Evolutionary conservation across 2,888 invertebrate genomes (phyloP), one percentile per base, ranked within the genome.

Genomic region (Podabrus alpinus): DNA sequence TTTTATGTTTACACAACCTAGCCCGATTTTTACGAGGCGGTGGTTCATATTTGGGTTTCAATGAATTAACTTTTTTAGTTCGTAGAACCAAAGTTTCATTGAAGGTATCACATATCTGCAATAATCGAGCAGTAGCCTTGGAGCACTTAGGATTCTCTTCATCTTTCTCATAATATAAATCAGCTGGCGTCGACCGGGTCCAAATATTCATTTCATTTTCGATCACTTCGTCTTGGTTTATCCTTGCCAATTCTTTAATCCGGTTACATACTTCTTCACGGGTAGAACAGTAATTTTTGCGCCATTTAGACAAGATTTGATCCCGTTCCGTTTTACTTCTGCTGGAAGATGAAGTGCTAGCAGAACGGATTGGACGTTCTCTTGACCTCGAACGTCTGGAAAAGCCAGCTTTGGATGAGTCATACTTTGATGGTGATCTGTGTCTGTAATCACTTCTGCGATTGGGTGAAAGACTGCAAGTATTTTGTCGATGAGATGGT

Each of bases 111-210:
- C 96, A 95, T 0, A 97, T 85, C 71, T 92, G 91, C 61, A 90
- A 88, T 66, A 97, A 88, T 80, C 93, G 93, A 1, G 88, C 84
- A 0, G 96, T 95, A 21, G 93, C 94, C 80, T 89, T 89, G 77
- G 95, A 91, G 60, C 93, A 90, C 72, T 88, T 90, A 0, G 90
- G 89, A 85, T 90, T 89, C 81, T 87, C 88, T 13, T 92, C 90
- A 79, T 91, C 88, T 74, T 92, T 88, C 24, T 88, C 89, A 83
- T 97, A 97, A 87, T 94, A 97, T 3, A 96, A 89, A 85, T 97
- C 97, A 0, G 97, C 96, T 3, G 97, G 97, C 0, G 97, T 96
- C 68, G 96, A 95, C 75, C 97, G 90, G 25, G 94, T 94, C 97
- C 97, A 97, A 66, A 91, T 90, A 64, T 80, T 79, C 71, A 86